phyloP scores from a whole-genome alignment of 2,888 invertebrate species.

The Phyto melanocephala region DNA sequence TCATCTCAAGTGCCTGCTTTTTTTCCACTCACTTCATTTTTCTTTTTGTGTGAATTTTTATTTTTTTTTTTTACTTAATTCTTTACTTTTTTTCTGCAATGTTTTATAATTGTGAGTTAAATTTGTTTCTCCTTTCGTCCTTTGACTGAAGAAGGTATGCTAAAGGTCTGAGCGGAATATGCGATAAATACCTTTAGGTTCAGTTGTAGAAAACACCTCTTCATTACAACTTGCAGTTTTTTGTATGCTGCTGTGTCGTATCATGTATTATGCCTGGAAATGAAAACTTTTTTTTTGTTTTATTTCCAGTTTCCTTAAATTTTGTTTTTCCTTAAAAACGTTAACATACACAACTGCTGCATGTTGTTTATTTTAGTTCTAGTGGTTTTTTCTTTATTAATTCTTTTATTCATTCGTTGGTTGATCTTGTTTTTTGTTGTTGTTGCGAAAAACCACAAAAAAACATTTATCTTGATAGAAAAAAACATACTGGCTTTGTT shows the following conservation, averaged over 20 bases:
- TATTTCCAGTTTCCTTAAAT: conserved; percentile 11
- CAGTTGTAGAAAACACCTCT: conserved; percentile 26
- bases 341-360: conserved; percentile 34
- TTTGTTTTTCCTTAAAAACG: conserved; percentile 19
- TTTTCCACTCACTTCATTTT: conserved; percentile 33
- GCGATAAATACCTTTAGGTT: conserved; percentile 49
- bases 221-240: conserved; percentile 57
- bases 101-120: conserved; percentile 35
- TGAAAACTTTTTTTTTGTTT: conserved; percentile 15
- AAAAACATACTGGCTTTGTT: conserved; percentile 7
- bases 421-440: not conserved
- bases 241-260: not conserved
- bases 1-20: conserved; percentile 73
- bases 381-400: not conserved
- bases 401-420: not conserved
- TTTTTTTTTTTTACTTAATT: conserved; percentile 31
- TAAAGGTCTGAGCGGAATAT: conserved; percentile 13
- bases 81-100: conserved; percentile 28
- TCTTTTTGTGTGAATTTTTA: conserved; percentile 22
- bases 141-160: not conserved
- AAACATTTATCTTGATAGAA: conserved; percentile 60
- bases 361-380: conserved; percentile 15
- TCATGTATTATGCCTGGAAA: not conserved
- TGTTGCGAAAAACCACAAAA: conserved; percentile 38
- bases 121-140: not conserved